Conservation (phyloP, 2,797 vertebrate species). For the Euthynnus affinis region DNA sequence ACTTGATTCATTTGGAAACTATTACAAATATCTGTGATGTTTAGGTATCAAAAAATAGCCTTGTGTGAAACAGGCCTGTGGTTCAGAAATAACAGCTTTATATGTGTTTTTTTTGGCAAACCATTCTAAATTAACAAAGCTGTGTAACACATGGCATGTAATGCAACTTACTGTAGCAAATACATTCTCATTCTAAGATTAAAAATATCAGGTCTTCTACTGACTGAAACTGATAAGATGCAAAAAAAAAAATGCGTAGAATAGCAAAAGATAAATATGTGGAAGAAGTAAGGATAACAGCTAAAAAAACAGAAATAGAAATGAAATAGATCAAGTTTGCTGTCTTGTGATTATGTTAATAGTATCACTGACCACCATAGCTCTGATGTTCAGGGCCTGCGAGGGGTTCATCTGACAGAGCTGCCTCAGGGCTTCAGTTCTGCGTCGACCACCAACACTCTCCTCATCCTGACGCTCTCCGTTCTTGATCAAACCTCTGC, state of each 20-base stretch:
- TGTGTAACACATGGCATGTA: not conserved
- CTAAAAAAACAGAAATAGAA: no score
- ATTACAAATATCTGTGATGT: not conserved
- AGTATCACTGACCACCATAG: slow-evolving; percentile 94
- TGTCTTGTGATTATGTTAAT: slow-evolving; percentile 7
- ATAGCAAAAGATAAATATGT: no score
- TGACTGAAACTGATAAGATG: not conserved
- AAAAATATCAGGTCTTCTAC: not conserved
- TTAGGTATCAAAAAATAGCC: no score
- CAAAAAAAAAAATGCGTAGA: not conserved
- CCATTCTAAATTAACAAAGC: not conserved
- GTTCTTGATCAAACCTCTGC: slow-evolving; percentile 96
- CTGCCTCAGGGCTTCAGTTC: slow-evolving; percentile 95
- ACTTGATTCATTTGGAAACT: not conserved
- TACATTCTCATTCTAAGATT: not conserved
- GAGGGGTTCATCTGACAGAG: slow-evolving; percentile 99
- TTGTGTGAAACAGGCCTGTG: not conserved
- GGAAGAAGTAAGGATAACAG: no score
- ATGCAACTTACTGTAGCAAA: not conserved
- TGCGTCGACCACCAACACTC: slow-evolving; percentile 93
- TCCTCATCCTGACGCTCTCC: slow-evolving; percentile 98
- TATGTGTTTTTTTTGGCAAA: not conserved
- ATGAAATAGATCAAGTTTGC: not conserved
- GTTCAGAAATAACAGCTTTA: not conserved
- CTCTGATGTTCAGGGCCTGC: slow-evolving; percentile 95